Percentiles rank a stretch among this genome's conserved stretches.
These are phyloP conservation scores for Sialis lutaria DNA, from an alignment of 2,888 invertebrate genomes.

Conservation along the genomic window DNA sequence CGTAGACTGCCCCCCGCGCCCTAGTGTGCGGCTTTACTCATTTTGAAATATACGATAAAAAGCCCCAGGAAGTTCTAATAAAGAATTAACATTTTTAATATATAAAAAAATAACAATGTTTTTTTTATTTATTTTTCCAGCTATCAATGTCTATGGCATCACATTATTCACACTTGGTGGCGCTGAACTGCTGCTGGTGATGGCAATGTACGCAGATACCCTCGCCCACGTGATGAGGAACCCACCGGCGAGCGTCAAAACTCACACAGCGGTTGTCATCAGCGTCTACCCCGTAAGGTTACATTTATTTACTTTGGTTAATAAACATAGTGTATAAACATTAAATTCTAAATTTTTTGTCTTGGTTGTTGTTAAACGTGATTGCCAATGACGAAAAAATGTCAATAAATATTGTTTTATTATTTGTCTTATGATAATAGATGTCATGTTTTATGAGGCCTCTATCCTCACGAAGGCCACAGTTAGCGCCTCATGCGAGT, in stretches of 20 bases:
- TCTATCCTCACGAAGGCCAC: too few species aligned
- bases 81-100: not conserved
- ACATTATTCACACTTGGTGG: slow-evolving; percentile 33
- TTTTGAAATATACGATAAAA: not conserved
- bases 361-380: too few species aligned
- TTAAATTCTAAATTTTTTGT: too few species aligned
- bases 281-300: slow-evolving; percentile 45
- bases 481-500: too few species aligned
- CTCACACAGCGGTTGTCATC: slow-evolving; percentile 36
- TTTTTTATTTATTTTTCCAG: slow-evolving; percentile 24
- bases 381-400: too few species aligned
- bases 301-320: not conserved
- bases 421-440: too few species aligned
- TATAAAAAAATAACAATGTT: not conserved
- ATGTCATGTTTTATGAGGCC: too few species aligned
- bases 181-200: slow-evolving; percentile 28
- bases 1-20: not conserved
- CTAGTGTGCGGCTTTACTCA: too few species aligned
- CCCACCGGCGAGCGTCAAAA: slow-evolving; percentile 31
- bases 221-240: slow-evolving; percentile 33
- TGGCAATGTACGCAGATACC: slow-evolving; percentile 34
- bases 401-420: too few species aligned
- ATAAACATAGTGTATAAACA: not conserved
- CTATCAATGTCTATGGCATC: slow-evolving; percentile 36
- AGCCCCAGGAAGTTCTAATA: not conserved